Percentiles rank a stretch among this genome's conserved stretches.
Conservation (phyloP, 2,797 vertebrate genomes). For the Enteromius afrohamiltoni region DNA sequence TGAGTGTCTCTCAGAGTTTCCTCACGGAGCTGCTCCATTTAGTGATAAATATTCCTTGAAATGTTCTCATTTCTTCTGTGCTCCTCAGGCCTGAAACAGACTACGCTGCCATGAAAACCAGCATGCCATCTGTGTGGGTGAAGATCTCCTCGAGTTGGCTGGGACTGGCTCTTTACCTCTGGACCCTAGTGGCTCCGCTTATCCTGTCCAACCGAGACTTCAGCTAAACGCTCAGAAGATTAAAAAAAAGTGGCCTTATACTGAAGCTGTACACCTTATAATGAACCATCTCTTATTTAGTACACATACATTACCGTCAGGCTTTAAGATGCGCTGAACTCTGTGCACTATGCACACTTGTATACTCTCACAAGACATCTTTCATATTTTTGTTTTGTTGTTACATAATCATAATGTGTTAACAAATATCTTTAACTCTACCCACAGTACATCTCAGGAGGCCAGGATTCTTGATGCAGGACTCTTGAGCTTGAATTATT, state of each 20-base stretch:
- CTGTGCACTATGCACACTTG: not conserved
- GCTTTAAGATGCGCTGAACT: not conserved
- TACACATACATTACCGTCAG: not conserved
- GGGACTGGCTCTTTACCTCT: slow-evolving; percentile 85
- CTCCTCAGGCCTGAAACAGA: slow-evolving; percentile 73
- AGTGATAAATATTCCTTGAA: not conserved
- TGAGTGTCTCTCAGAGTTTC: slow-evolving; percentile 65
- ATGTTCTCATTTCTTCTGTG: not conserved
- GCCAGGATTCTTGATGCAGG: not conserved
- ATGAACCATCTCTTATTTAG: not conserved
- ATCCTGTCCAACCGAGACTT: slow-evolving; percentile 85
- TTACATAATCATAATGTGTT: not conserved
- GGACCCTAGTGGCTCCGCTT: slow-evolving; percentile 90
- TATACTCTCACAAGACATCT: not conserved
- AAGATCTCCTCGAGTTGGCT: slow-evolving; percentile 93
- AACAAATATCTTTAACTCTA: not conserved
- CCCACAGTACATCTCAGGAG: not conserved
- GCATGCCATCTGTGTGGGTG: slow-evolving; percentile 92
- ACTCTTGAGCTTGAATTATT: not conserved
- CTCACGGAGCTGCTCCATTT: not conserved
- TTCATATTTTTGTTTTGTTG: not conserved
- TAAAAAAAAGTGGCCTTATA: not conserved
- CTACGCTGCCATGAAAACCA: slow-evolving; percentile 73
- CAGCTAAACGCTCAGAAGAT: slow-evolving; percentile 70
- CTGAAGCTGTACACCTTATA: not conserved